Percentiles rank a stretch among this genome's conserved stretches.
phyloP scores from a whole-genome alignment of 2,113 vertebrate genomes.

The Carollia perspicillata region DNA sequence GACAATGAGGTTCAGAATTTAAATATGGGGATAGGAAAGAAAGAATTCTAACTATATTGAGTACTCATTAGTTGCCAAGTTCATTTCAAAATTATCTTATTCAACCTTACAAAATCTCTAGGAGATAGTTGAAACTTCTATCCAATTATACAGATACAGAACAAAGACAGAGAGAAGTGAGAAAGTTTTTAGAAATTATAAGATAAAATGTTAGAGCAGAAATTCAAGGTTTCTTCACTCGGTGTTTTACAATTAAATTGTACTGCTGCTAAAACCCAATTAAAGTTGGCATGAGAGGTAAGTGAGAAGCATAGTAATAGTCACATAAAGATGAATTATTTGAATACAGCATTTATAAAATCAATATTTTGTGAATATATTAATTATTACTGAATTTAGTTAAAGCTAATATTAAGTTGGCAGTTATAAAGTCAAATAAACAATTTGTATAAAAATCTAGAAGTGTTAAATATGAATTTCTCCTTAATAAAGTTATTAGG shows the following conservation, averaged over 20 bases:
- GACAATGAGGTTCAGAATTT: neutral
- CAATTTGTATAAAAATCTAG: neutral
- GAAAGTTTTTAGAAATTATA: neutral
- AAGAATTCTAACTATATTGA: neutral
- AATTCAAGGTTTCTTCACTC: neutral
- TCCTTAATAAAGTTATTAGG: neutral
- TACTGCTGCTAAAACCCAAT: neutral
- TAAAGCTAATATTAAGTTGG: neutral
- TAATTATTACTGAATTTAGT: neutral
- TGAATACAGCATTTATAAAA: neutral
- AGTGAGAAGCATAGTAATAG: neutral
- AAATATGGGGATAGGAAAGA: neutral
- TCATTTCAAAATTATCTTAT: slow-evolving; percentile 36
- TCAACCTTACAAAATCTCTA: neutral
- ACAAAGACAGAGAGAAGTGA: neutral
- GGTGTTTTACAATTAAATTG: neutral
- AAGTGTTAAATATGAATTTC: neutral
- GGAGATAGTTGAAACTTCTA: neutral
- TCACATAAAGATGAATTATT: neutral
- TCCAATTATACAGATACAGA: neutral
- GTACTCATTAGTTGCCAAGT: neutral
- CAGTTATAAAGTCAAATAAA: neutral
- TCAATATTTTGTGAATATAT: neutral
- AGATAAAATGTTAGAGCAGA: neutral
- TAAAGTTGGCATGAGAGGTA: neutral